phyloP scores from a whole-genome alignment of 1,140 invertebrate genomes.

The Subanguina moxae region DNA sequence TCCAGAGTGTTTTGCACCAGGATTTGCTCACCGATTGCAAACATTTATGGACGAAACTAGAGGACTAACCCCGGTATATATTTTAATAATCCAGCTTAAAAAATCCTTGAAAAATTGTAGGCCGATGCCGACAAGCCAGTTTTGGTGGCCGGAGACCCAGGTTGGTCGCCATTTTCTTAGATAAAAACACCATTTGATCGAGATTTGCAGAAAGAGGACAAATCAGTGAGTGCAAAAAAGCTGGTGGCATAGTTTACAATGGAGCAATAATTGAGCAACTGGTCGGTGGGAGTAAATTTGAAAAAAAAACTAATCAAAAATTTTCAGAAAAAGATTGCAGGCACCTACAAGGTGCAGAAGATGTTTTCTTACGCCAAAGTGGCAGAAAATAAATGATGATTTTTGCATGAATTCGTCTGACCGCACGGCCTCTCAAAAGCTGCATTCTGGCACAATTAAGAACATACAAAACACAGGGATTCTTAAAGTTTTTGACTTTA shows the following conservation, averaged over 20 bases:
- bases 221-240: conserved; percentile 67
- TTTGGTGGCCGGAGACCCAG: conserved; percentile 76
- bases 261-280: conserved; percentile 1
- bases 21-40: conserved; percentile 73
- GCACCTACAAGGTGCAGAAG: no score
- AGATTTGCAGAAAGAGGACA: conserved; percentile 65
- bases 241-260: conserved; percentile 73
- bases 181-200: no score
- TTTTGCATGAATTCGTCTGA: no score
- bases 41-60: conserved; percentile 63
- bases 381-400: no score
- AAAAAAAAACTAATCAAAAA: neutral
- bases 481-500: no score
- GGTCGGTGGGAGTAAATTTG: neutral
- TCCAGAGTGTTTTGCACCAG: conserved; percentile 75
- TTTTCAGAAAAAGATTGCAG: no score
- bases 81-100: neutral
- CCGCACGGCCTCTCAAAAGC: no score
- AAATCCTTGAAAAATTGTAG: conserved; percentile 59
- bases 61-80: conserved; percentile 60
- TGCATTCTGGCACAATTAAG: no score
- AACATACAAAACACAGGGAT: no score
- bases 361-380: no score
- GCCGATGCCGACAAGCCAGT: conserved; percentile 69
- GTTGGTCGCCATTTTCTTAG: no score